Percentiles rank a stretch among this genome's conserved stretches.
These are phyloP conservation scores for Brachyopa scutellaris DNA, from an alignment of 2,888 invertebrate species.

Conservation along the genomic window DNA sequence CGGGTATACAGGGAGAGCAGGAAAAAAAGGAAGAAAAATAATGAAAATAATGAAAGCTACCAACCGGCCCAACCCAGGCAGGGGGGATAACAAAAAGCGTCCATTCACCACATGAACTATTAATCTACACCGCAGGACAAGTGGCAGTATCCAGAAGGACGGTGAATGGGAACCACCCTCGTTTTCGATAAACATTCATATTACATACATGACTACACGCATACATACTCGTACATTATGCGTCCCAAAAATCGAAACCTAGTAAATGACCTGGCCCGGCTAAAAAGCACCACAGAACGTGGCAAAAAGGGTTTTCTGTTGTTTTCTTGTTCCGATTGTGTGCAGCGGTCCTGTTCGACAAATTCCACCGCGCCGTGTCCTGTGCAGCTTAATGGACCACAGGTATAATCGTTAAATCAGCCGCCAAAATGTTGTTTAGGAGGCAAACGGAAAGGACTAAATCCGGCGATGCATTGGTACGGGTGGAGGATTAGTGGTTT, in stretches of 20 bases:
- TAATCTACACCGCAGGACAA: conserved; percentile 70
- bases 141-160: conserved; percentile 18
- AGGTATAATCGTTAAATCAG: conserved; percentile 67
- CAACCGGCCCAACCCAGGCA: conserved; percentile 16
- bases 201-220: conserved; percentile 63
- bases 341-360: conserved; percentile 51
- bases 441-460: conserved; percentile 10
- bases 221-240: conserved; percentile 32
- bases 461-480: conserved; percentile 40
- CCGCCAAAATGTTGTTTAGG: conserved; percentile 40
- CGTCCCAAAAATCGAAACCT: conserved; percentile 11
- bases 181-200: conserved; percentile 63
- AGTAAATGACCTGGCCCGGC: not conserved
- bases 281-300: conserved; percentile 2
- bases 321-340: conserved; percentile 15
- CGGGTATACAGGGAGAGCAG: not conserved
- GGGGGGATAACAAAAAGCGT: conserved; percentile 39
- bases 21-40: conserved; percentile 37
- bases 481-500: conserved; percentile 15
- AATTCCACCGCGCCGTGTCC: conserved; percentile 15
- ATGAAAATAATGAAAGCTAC: conserved; percentile 67
- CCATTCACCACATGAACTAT: conserved; percentile 71
- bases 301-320: conserved; percentile 10
- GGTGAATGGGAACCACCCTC: not conserved
- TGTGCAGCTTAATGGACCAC: conserved; percentile 53